Conservation (phyloP, 2,888 invertebrate genomes). For the Ectobius pallidus region DNA sequence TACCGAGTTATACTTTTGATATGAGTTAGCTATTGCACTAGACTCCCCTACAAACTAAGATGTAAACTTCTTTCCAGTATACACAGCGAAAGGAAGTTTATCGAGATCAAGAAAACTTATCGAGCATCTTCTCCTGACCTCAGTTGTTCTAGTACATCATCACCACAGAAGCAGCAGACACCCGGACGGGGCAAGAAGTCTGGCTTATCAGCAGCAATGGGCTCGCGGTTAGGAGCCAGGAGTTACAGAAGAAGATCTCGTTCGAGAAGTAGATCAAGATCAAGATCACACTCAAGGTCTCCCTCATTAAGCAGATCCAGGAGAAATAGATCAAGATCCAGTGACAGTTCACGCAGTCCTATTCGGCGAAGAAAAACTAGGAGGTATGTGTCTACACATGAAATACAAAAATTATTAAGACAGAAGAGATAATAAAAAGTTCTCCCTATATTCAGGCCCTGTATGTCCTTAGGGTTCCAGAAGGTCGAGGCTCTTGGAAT, state of each 20-base stretch:
- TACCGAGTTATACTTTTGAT: no score
- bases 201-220: constrained; percentile 64
- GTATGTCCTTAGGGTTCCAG: no score
- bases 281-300: constrained; percentile 51
- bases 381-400: not conserved
- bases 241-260: constrained; percentile 58
- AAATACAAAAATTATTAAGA: not conserved
- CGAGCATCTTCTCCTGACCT: constrained; percentile 23
- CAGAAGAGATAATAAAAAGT: not conserved
- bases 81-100: constrained; percentile 42
- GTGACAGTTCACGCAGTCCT: constrained; percentile 37
- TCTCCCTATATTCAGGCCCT: no score
- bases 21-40: no score
- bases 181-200: constrained; percentile 50
- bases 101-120: constrained; percentile 43
- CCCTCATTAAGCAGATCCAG: constrained; percentile 46
- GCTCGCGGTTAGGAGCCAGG: constrained; percentile 61
- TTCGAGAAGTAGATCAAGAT: constrained; percentile 48
- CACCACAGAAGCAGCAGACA: constrained; percentile 48
- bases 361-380: constrained; percentile 45
- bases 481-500: no score
- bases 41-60: no score
- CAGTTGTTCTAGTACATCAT: not conserved
- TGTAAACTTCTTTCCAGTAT: constrained; percentile 35
- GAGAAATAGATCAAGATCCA: constrained; percentile 38